These are phyloP conservation scores for Drosophila tani DNA, from an alignment of 1,140 invertebrate genomes.

Conservation along the genomic window DNA sequence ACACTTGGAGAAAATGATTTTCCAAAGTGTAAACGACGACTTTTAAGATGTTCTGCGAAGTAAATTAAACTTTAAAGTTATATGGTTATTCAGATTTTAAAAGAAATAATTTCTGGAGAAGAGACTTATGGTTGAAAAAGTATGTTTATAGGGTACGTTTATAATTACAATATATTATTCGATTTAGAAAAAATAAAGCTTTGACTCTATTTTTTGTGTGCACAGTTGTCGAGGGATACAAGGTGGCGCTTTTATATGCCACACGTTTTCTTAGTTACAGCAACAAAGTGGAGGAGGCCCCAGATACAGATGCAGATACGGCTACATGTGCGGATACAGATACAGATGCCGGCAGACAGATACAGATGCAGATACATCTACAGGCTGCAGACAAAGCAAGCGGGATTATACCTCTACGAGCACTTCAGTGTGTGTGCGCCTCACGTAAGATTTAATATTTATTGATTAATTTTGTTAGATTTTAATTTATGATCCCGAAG, in stretches of 20 bases:
- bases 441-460: slow-evolving; percentile 82
- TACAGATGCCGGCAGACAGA: slow-evolving; percentile 36
- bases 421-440: slow-evolving; percentile 39
- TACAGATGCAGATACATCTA: slow-evolving; percentile 17
- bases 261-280: slow-evolving; percentile 75
- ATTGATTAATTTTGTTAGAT: slow-evolving; percentile 84
- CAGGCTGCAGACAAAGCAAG: slow-evolving; percentile 52
- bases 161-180: too few relatives aligned
- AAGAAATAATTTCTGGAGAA: slow-evolving; percentile 35
- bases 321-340: slow-evolving; percentile 33
- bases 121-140: too few relatives aligned
- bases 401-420: slow-evolving; percentile 71
- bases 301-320: slow-evolving; percentile 58
- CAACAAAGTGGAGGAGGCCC: slow-evolving; percentile 61
- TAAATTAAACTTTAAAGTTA: too few relatives aligned
- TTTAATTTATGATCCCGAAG: slow-evolving; percentile 81
- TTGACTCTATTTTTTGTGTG: neutral
- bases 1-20: neutral
- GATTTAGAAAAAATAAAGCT: neutral
- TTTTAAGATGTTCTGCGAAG: too few relatives aligned
- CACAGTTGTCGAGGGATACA: slow-evolving; percentile 25
- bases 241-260: slow-evolving; percentile 73
- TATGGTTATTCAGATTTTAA: too few relatives aligned
- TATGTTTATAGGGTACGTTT: too few relatives aligned
- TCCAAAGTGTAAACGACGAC: too few relatives aligned